Evolutionary conservation across 2,113 vertebrate species (phyloP).

Genomic region (Thalassarche chlororhynchos): DNA sequence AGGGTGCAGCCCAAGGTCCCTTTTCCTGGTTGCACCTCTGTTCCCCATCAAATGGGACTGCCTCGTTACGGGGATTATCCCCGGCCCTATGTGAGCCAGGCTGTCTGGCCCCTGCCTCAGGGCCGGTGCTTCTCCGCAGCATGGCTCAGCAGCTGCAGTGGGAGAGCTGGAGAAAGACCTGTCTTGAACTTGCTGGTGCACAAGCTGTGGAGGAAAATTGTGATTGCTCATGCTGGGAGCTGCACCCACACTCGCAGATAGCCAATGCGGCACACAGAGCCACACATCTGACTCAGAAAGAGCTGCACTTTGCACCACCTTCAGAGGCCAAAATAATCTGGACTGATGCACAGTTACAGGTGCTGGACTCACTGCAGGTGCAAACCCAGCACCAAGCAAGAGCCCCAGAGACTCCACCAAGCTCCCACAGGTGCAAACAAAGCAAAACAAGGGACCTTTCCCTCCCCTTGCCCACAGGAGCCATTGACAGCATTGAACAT

Average conservation of each 20-base stretch:
- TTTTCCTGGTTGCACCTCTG: not conserved
- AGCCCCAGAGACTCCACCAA: not conserved
- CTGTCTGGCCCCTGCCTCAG: rapidly evolving
- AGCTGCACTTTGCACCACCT: not conserved
- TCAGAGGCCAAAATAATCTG: not conserved
- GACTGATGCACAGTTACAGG: not conserved
- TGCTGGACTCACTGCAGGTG: not conserved
- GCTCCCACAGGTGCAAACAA: not conserved
- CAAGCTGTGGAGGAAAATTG: not conserved
- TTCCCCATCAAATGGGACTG: not conserved
- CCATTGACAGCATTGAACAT: not conserved
- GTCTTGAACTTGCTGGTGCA: not conserved
- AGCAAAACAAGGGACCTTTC: not conserved
- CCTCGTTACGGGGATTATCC: not conserved
- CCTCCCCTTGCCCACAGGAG: not conserved
- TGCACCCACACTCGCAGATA: not conserved
- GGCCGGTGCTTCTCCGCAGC: not conserved
- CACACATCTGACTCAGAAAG: not conserved
- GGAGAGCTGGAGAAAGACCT: not conserved
- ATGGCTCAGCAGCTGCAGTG: not conserved
- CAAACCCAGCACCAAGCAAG: not conserved
- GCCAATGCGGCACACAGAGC: rapidly evolving
- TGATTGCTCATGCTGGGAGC: not conserved
- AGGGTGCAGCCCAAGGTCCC: not conserved
- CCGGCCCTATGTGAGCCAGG: rapidly evolving